Evolutionary conservation across 2,113 vertebrate species (phyloP).

Genomic region (Alosa alosa): DNA sequence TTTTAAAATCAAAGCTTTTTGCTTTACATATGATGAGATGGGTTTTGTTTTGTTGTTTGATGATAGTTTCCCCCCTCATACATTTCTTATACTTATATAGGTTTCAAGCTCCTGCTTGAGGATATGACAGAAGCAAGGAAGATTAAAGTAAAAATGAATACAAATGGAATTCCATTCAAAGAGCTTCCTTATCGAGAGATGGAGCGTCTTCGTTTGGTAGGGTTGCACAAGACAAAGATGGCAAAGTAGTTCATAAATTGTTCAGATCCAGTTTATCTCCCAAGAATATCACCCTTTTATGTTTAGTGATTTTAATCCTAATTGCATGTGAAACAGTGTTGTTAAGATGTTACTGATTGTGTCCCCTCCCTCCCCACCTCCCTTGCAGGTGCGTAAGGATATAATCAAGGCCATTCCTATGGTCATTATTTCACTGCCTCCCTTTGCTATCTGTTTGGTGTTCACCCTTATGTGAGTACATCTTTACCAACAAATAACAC

Average conservation of each 20-base stretch:
- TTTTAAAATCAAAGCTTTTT: background rate
- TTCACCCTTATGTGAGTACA: conserved; percentile 78
- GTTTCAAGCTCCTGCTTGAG: conserved; percentile 31
- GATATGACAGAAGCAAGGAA: conserved; percentile 37
- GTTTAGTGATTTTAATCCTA: background rate
- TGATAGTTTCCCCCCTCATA: background rate
- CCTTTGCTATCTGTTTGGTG: conserved; percentile 80
- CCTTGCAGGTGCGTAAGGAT: conserved; percentile 74
- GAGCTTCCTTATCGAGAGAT: conserved; percentile 42
- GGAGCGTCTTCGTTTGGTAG: conserved; percentile 39
- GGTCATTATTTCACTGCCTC: conserved; percentile 75
- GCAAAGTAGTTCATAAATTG: background rate
- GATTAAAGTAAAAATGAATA: conserved; percentile 37
- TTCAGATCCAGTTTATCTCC: background rate
- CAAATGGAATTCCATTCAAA: conserved; percentile 13
- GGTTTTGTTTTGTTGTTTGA: background rate
- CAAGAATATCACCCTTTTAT: background rate
- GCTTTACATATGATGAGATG: background rate
- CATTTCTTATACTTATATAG: conserved; percentile 4
- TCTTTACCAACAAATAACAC: background rate
- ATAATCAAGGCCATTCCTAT: conserved; percentile 74
- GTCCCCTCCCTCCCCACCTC: background rate
- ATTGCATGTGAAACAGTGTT: background rate
- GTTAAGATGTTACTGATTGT: background rate
- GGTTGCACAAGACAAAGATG: background rate